Conservation (phyloP, 2,888 invertebrate species). For the Hybos culiciformis region DNA sequence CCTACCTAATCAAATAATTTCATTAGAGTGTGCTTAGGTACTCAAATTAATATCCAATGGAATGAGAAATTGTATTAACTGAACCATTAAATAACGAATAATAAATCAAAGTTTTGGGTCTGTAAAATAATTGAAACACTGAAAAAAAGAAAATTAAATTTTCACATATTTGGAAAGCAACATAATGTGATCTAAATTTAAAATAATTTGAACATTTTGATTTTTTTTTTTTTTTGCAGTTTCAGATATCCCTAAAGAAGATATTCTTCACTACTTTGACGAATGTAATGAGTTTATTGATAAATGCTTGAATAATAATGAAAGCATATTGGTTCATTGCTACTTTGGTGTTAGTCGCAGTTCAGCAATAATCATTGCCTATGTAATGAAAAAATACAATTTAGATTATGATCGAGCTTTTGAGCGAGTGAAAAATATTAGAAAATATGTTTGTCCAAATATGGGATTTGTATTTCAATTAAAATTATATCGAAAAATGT, state of each 20-base stretch:
- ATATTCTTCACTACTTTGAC: conserved; percentile 65
- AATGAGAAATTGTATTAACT: no score
- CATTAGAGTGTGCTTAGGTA: no score
- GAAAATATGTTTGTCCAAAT: conserved; percentile 64
- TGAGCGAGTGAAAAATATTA: conserved; percentile 51
- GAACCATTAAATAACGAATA: no score
- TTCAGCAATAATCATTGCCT: conserved; percentile 74
- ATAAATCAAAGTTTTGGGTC: no score
- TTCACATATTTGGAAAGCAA: no score
- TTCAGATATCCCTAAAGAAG: conserved; percentile 73
- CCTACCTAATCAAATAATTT: no score
- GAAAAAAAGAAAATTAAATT: no score
- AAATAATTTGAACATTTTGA: no score
- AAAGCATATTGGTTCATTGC: conserved; percentile 75
- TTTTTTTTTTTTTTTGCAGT: conserved; percentile 43
- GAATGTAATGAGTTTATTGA: conserved; percentile 65
- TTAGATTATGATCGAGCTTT: conserved; percentile 59
- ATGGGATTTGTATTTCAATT: conserved; percentile 67
- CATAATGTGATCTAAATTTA: no score
- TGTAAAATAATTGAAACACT: no score
- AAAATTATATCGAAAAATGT: conserved; percentile 66
- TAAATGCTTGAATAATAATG: conserved; percentile 45
- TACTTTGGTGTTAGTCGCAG: conserved; percentile 86
- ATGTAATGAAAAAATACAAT: conserved; percentile 74
- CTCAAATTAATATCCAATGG: no score